Conservation (phyloP, 2,797 vertebrate genomes). For the Acipenser transmontanus region DNA sequence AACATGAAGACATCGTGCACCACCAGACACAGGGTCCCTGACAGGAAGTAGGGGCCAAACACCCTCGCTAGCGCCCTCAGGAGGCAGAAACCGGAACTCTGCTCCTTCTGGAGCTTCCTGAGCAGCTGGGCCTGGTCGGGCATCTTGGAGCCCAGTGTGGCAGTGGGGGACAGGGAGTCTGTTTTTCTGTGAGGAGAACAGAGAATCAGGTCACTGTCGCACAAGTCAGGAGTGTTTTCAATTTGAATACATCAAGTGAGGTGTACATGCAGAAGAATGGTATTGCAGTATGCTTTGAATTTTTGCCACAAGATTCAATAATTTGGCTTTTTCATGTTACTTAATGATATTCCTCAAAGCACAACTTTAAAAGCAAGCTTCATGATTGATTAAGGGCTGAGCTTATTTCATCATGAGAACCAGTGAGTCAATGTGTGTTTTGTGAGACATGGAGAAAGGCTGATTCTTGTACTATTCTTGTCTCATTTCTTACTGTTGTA, state of each 20-base stretch:
- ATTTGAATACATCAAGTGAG: too few relatives aligned
- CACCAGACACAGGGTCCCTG: conserved; percentile 73
- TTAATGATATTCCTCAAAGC: too few relatives aligned
- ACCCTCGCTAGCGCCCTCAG: conserved; percentile 69
- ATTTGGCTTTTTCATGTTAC: too few relatives aligned
- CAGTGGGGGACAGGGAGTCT: neutral
- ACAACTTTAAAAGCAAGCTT: too few relatives aligned
- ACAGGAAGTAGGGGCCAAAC: conserved; percentile 75
- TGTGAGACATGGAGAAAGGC: too few relatives aligned
- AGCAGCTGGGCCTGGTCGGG: conserved; percentile 69
- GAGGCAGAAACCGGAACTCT: conserved; percentile 60
- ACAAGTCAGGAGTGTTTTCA: neutral
- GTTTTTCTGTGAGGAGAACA: conserved; percentile 22
- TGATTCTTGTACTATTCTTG: too few relatives aligned
- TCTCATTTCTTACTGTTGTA: conserved; percentile 60
- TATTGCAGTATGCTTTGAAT: too few relatives aligned
- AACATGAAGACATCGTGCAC: conserved; percentile 83
- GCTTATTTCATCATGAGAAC: too few relatives aligned
- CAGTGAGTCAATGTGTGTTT: too few relatives aligned
- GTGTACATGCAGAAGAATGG: too few relatives aligned
- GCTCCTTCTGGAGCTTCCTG: conserved; percentile 64
- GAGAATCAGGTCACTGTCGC: neutral
- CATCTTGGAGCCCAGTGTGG: conserved; percentile 51
- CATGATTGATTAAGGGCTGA: too few relatives aligned
- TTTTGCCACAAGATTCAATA: too few relatives aligned